A percentile compares a stretch with the other conserved stretches of the same genome.
phyloP scores from a whole-genome alignment of 2,888 invertebrate species.

The Ctena decussata region DNA sequence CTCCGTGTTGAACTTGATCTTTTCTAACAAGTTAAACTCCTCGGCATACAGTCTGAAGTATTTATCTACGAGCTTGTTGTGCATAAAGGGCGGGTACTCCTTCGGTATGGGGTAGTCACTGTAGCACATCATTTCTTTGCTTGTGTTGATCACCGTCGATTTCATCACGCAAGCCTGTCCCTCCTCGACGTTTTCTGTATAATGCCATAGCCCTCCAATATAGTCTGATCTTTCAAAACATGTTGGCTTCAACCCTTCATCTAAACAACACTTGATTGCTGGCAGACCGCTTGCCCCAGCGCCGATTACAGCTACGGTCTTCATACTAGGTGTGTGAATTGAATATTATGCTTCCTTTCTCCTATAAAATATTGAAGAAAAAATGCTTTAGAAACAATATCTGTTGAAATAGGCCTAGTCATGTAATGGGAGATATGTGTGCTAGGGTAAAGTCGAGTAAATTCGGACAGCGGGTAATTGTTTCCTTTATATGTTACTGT shows the following conservation, averaged over 20 bases:
- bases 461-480: too few relatives aligned
- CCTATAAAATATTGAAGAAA: too few relatives aligned
- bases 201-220: conserved; percentile 85
- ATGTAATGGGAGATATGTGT: too few relatives aligned
- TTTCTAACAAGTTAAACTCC: conserved; percentile 77
- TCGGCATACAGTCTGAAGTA: conserved; percentile 85
- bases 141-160: conserved; percentile 84
- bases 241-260: conserved; percentile 79
- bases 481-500: too few relatives aligned
- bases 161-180: conserved; percentile 83
- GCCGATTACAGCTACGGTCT: conserved; percentile 79
- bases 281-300: conserved; percentile 81
- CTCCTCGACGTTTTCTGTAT: conserved; percentile 70
- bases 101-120: conserved; percentile 86
- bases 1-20: conserved; percentile 82
- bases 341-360: too few relatives aligned
- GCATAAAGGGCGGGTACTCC: conserved; percentile 86
- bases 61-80: conserved; percentile 81
- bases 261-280: conserved; percentile 82
- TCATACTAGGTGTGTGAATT: too few relatives aligned
- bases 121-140: conserved; percentile 85
- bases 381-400: too few relatives aligned
- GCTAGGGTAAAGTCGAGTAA: too few relatives aligned
- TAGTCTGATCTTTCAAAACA: conserved; percentile 82
- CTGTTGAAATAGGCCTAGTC: too few relatives aligned